phyloP scores from a whole-genome alignment of 2,797 vertebrate genomes.

The Rhinophrynus dorsalis region DNA sequence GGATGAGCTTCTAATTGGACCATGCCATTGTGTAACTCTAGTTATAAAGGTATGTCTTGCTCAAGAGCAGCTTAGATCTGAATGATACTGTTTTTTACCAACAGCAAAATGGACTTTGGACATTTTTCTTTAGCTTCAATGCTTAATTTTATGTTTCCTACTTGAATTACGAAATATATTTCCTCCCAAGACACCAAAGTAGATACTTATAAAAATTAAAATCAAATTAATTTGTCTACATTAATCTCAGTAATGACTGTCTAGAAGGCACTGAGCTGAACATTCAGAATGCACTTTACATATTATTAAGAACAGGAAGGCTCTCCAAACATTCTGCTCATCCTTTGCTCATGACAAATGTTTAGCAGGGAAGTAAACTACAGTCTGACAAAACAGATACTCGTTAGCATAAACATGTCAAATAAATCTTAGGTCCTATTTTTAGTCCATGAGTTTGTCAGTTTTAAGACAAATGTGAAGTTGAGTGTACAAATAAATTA shows the following conservation, averaged over 20 bases:
- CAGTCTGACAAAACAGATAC: constrained; percentile 43
- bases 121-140: constrained; percentile 22
- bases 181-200: constrained; percentile 46
- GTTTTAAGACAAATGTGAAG: constrained; percentile 30
- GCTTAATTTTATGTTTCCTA: constrained; percentile 29
- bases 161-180: constrained; percentile 38
- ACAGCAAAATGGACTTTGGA: constrained; percentile 19
- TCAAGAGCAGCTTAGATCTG: too few relatives aligned
- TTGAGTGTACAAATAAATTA: background rate
- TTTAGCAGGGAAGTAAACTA: constrained; percentile 35
- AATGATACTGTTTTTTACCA: constrained; percentile 5
- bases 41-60: too few relatives aligned
- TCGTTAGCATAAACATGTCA: constrained; percentile 45
- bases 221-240: constrained; percentile 51
- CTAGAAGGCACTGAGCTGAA: constrained; percentile 44
- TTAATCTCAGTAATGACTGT: constrained; percentile 49
- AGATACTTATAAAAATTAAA: constrained; percentile 50
- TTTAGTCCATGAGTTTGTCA: constrained; percentile 25
- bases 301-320: constrained; percentile 46
- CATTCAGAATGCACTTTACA: constrained; percentile 48
- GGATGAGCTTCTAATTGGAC: too few relatives aligned
- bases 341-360: constrained; percentile 41
- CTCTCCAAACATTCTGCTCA: constrained; percentile 15
- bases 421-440: constrained; percentile 34
- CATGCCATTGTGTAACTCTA: too few relatives aligned